Evolutionary conservation across 2,113 vertebrate species (phyloP).

Genomic region (Bambusicola thoracicus): DNA sequence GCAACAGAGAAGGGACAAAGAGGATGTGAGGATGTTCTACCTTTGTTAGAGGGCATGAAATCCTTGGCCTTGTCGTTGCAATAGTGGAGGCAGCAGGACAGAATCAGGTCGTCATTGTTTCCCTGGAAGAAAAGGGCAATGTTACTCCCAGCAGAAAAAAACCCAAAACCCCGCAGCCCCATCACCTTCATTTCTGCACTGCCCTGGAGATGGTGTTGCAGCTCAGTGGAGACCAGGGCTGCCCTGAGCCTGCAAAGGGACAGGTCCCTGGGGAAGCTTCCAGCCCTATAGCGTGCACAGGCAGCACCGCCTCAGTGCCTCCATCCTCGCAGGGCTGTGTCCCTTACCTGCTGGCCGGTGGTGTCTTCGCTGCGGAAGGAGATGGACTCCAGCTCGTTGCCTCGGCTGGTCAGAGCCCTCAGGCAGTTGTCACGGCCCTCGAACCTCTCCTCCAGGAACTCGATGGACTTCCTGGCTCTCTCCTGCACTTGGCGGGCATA

Average conservation of each 20-base stretch:
- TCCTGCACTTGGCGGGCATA: constrained; percentile 92
- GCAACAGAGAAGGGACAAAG: background rate
- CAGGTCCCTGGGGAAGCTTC: background rate
- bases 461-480: constrained; percentile 88
- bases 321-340: background rate
- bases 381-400: constrained; percentile 96
- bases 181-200: background rate
- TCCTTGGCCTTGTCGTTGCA: constrained; percentile 98
- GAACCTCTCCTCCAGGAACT: constrained; percentile 91
- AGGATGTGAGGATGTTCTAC: constrained; percentile 66
- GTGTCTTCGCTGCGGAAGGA: constrained; percentile 98
- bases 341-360: constrained; percentile 91
- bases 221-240: background rate
- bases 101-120: constrained; percentile 93
- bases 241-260: background rate
- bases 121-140: constrained; percentile 80
- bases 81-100: constrained; percentile 91
- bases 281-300: background rate
- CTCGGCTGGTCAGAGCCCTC: constrained; percentile 93
- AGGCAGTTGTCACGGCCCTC: constrained; percentile 89
- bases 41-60: constrained; percentile 91
- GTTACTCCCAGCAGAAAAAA: background rate
- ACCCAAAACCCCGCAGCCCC: background rate
- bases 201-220: fast-evolving
- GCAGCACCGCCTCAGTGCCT: fast-evolving